Conservation (phyloP, 2,797 vertebrate species). For the Pseudopleuronectes americanus region DNA sequence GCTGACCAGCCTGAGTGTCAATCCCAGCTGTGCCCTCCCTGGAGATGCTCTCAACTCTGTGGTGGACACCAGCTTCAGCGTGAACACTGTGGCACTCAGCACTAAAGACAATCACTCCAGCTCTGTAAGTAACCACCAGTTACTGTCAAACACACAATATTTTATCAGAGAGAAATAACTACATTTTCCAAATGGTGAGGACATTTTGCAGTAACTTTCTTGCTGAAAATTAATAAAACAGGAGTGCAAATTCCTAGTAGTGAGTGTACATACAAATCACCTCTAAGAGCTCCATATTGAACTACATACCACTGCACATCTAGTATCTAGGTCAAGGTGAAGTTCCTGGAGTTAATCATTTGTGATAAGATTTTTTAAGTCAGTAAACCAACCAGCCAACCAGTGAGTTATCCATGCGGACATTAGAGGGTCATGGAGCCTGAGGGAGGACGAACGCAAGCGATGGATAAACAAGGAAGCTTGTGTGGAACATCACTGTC, state of each 20-base stretch:
- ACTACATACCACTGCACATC: background rate
- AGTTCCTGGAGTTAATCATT: conserved; percentile 32
- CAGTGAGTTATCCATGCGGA: conserved; percentile 34
- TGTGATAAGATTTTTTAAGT: conserved; percentile 19
- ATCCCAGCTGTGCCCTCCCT: conserved; percentile 91
- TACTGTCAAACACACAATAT: background rate
- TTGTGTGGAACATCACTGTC: conserved; percentile 39
- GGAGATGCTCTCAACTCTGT: conserved; percentile 92
- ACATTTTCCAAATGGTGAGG: too few species aligned
- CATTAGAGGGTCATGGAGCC: conserved; percentile 46
- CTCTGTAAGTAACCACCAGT: conserved; percentile 81
- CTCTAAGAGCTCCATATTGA: background rate
- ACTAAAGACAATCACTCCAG: conserved; percentile 79
- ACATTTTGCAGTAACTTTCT: too few species aligned
- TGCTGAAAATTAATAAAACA: too few species aligned
- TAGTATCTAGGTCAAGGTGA: conserved; percentile 10
- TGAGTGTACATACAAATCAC: conserved; percentile 20
- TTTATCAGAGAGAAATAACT: background rate
- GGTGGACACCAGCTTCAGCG: conserved; percentile 85
- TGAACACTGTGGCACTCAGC: conserved; percentile 71
- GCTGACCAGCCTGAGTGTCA: conserved; percentile 86
- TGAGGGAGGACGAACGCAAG: conserved; percentile 32
- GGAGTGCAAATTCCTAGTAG: background rate
- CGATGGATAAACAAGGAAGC: conserved; percentile 54
- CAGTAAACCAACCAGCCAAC: conserved; percentile 25